phyloP scores from a whole-genome alignment of 2,113 vertebrate genomes.

The Monopterus albus region DNA sequence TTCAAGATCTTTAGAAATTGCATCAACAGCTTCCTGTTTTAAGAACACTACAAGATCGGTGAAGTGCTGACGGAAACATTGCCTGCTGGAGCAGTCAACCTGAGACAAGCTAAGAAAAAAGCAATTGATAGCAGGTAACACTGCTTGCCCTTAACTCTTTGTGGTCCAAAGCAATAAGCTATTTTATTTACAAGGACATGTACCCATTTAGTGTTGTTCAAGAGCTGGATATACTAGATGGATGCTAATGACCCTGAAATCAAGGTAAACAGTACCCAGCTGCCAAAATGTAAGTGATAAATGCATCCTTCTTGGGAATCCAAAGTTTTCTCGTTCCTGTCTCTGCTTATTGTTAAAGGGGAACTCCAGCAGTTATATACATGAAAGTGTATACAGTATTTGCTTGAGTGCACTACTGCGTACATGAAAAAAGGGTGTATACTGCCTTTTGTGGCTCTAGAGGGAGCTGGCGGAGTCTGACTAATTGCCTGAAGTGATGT shows the following conservation, averaged over 20 bases:
- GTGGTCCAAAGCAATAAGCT: constrained; percentile 33
- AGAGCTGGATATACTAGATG: constrained; percentile 26
- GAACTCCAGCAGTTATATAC: neutral
- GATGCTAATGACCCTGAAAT: constrained; percentile 25
- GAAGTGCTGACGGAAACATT: neutral
- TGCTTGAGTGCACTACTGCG: neutral
- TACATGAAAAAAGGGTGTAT: neutral
- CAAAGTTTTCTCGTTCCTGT: neutral
- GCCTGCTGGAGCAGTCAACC: neutral
- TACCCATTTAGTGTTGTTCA: constrained; percentile 10
- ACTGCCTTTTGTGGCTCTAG: neutral
- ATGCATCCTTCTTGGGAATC: neutral
- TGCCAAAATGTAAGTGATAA: constrained; percentile 11
- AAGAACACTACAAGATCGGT: neutral
- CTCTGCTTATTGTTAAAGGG: neutral
- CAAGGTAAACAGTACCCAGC: constrained; percentile 20
- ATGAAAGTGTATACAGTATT: neutral
- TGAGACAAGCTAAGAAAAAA: constrained; percentile 10
- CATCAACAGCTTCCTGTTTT: too few species aligned
- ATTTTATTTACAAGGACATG: constrained; percentile 50
- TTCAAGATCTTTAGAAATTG: too few species aligned
- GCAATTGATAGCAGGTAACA: neutral
- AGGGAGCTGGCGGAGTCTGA: neutral
- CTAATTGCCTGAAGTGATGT: neutral
- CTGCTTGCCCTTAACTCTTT: constrained; percentile 2